Conservation (phyloP, 2,113 vertebrate species). For the Parotia lawesii region DNA sequence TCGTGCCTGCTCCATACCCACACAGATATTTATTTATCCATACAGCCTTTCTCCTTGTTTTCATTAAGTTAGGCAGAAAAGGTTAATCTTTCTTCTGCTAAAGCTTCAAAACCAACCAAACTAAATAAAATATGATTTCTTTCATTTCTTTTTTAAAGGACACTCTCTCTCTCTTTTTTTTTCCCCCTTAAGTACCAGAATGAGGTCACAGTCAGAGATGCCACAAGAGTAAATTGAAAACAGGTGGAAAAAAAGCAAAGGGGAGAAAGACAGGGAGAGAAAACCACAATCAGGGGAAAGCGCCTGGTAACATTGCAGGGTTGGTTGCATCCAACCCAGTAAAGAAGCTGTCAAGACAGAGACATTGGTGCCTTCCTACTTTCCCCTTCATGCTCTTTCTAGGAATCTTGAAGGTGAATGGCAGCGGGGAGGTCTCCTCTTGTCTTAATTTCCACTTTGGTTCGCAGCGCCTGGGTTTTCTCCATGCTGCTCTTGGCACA, state of each 20-base stretch:
- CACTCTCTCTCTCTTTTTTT: not conserved
- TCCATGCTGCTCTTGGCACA: not conserved
- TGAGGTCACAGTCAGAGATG: slow-evolving; percentile 74
- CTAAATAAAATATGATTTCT: slow-evolving; percentile 65
- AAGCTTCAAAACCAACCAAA: slow-evolving; percentile 64
- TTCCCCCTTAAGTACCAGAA: slow-evolving; percentile 34
- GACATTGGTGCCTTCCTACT: not conserved
- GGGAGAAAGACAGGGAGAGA: slow-evolving; percentile 8
- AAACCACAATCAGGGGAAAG: slow-evolving; percentile 49
- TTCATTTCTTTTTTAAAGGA: slow-evolving; percentile 62
- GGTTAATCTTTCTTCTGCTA: slow-evolving; percentile 63
- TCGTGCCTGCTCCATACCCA: slow-evolving; percentile 69
- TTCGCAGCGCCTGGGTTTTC: not conserved
- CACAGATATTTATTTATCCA: slow-evolving; percentile 70
- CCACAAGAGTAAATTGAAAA: slow-evolving; percentile 77
- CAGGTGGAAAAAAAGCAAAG: slow-evolving; percentile 70
- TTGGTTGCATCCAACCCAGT: slow-evolving; percentile 19
- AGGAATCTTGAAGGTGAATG: slow-evolving; percentile 13
- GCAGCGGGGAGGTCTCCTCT: not conserved
- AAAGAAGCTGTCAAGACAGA: slow-evolving; percentile 32
- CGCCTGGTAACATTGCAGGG: not conserved
- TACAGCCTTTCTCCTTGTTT: slow-evolving; percentile 66
- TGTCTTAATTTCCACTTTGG: not conserved
- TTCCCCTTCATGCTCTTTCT: slow-evolving; percentile 14
- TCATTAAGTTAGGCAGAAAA: slow-evolving; percentile 69